These are phyloP conservation scores for Chaetogeoica ovagalla DNA, from an alignment of 2,888 invertebrate species.

Conservation along the genomic window DNA sequence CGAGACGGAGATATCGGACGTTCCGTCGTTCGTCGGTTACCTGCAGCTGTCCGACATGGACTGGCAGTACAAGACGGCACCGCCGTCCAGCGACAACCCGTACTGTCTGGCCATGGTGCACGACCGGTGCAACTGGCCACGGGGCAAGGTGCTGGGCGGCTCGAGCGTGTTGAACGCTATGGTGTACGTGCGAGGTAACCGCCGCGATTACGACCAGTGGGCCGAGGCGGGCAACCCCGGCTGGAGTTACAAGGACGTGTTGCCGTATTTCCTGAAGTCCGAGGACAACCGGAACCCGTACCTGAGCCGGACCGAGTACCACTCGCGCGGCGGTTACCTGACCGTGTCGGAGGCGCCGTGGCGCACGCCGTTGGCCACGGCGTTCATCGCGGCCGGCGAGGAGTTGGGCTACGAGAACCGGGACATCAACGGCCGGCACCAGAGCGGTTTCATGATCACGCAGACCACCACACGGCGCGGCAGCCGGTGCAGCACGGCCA, in stretches of 20 bases:
- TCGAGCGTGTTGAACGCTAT: constrained; percentile 87
- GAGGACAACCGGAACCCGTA: constrained; percentile 88
- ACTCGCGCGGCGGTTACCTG: constrained; percentile 76
- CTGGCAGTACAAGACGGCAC: constrained; percentile 86
- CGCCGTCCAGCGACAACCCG: constrained; percentile 74
- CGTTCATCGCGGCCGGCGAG: constrained; percentile 78
- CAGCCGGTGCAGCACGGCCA: constrained; percentile 83
- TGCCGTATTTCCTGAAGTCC: constrained; percentile 83
- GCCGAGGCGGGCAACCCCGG: constrained; percentile 79
- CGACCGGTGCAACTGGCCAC: constrained; percentile 86
- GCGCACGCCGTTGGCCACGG: constrained; percentile 78
- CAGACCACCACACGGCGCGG: constrained; percentile 84
- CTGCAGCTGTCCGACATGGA: constrained; percentile 83
- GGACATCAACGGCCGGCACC: constrained; percentile 80
- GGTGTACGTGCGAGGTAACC: constrained; percentile 88
- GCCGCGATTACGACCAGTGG: constrained; percentile 86
- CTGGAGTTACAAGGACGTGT: constrained; percentile 81
- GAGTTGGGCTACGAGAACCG: constrained; percentile 81
- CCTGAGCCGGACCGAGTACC: constrained; percentile 73
- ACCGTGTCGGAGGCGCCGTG: constrained; percentile 82
- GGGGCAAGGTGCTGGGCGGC: constrained; percentile 77
- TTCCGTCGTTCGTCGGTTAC: constrained; percentile 80
- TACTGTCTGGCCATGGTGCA: constrained; percentile 87
- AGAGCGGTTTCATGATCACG: constrained; percentile 84
- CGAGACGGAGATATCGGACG: constrained; percentile 85